Conservation (phyloP, 2,113 vertebrate species). For the Delphinus delphis region DNA sequence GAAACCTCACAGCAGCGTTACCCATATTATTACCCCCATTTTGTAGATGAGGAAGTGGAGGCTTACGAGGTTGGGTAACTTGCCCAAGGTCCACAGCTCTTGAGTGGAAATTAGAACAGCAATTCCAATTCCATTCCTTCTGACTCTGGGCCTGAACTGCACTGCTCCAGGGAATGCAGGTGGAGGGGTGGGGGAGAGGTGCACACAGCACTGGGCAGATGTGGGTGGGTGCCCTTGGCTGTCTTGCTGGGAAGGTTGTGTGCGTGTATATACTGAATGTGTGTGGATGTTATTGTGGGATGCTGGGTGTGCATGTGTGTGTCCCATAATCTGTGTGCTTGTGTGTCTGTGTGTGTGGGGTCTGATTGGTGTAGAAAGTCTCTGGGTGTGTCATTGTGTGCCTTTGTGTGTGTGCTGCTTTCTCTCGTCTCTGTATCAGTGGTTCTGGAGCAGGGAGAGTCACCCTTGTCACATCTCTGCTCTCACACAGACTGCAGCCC, state of each 20-base stretch:
- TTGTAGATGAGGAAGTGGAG: conserved; percentile 1
- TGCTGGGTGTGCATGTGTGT: not conserved
- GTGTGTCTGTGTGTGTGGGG: not conserved
- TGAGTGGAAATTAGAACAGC: not conserved
- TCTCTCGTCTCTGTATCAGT: conserved; percentile 44
- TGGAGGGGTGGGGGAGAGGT: rapidly evolving
- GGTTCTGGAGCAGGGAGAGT: conserved; percentile 68
- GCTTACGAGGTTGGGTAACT: not conserved
- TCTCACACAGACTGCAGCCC: conserved; percentile 68
- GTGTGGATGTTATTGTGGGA: not conserved
- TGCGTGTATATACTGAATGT: not conserved
- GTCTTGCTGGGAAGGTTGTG: not conserved
- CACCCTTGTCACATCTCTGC: conserved; percentile 76
- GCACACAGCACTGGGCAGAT: not conserved
- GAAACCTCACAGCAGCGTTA: not conserved
- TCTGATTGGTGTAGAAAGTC: not conserved
- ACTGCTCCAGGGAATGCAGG: not conserved
- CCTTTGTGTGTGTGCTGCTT: conserved; percentile 54
- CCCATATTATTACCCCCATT: not conserved
- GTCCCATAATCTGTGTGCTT: not conserved
- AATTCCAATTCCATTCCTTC: not conserved
- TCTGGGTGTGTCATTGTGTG: rapidly evolving
- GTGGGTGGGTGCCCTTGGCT: not conserved
- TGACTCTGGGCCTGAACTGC: not conserved
- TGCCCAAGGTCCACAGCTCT: not conserved